Base-by-base conservation (phyloP, 2,113 vertebrate species). In the Eonycteris spelaea region DNA sequence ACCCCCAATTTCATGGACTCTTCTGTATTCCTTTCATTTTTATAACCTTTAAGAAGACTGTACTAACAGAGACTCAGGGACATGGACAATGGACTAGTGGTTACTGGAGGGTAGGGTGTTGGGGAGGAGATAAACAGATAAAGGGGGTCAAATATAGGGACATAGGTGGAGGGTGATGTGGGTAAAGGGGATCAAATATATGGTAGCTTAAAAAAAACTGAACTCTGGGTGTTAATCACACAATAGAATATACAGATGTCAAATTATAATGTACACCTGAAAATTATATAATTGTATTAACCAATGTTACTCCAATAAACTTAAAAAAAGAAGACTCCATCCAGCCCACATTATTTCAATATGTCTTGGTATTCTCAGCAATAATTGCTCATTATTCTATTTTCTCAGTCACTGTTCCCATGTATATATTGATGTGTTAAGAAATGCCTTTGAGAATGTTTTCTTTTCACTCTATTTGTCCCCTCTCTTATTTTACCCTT, bases 371-470 rank as follows among this genome's bases (percentile, higher is more conserved):
- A 78, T 75, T 84, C 70, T 74, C 86, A 90, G 26, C 91, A 73
- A 24, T 71, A 85, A 48, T 92, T 86, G 87, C 74, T 92, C 84
- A 95, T 71, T 85, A 71, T 75, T 12, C 19, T 78, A 24, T 90
- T 86, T 79, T 74, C 86, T 95, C 94, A 97, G 80, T 92, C 85
- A 83, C 45, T 74, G 73, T 95, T 93, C 12, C 38, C 51, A 43
- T 95, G 82, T 89, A 95, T 88, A 86, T 59, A 70, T 19, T 79
- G 65, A 85, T 35, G 57, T n/a, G 16, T 87, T 73, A 87, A 86
- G 67, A 92, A 55, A 24, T 89, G 45, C 92, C 63, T 95, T 83
- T 70, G 92, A 90, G 61, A 77, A 26, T 59, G 59, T 92, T 92
- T 92, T 71, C 79, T 94, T 91, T 95, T 75, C 33, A 51, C 7